Percentiles rank a stretch among this genome's conserved stretches.
Evolutionary conservation across 1,140 invertebrate genomes (phyloP).

Genomic region (Pseudachorutes palmiensis): DNA sequence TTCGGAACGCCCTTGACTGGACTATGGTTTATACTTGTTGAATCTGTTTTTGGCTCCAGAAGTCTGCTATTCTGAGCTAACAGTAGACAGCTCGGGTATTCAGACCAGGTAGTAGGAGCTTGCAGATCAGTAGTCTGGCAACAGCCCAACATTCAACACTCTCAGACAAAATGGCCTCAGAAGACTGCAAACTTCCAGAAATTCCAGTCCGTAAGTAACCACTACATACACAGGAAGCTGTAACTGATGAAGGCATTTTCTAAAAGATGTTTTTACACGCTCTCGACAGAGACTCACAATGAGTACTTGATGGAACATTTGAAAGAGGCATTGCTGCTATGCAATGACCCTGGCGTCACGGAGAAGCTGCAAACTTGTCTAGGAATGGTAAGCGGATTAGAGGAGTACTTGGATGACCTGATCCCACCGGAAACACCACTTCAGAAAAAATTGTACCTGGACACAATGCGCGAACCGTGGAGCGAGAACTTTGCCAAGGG

Average conservation of each 20-base stretch:
- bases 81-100: too few species aligned
- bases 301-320: neutral
- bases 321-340: neutral
- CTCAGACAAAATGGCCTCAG: too few species aligned
- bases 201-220: neutral
- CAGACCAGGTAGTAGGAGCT: too few species aligned
- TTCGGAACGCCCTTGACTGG: too few species aligned
- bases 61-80: too few species aligned
- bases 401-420: conserved; percentile 14
- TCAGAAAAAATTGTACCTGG: conserved; percentile 12
- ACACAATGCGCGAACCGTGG: conserved; percentile 17
- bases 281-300: neutral
- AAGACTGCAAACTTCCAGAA: neutral
- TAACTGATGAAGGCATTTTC: too few species aligned
- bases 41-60: too few species aligned
- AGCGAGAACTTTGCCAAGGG: conserved; percentile 6
- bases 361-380: conserved; percentile 5
- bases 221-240: neutral
- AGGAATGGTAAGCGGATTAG: neutral
- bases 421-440: neutral
- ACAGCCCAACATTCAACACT: too few species aligned
- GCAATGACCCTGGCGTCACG: conserved; percentile 1
- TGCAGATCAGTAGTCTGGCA: too few species aligned
- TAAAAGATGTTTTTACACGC: too few species aligned
- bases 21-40: too few species aligned